Conservation (phyloP, 2,797 vertebrate species). For the Aselliscus stoliczkanus region DNA sequence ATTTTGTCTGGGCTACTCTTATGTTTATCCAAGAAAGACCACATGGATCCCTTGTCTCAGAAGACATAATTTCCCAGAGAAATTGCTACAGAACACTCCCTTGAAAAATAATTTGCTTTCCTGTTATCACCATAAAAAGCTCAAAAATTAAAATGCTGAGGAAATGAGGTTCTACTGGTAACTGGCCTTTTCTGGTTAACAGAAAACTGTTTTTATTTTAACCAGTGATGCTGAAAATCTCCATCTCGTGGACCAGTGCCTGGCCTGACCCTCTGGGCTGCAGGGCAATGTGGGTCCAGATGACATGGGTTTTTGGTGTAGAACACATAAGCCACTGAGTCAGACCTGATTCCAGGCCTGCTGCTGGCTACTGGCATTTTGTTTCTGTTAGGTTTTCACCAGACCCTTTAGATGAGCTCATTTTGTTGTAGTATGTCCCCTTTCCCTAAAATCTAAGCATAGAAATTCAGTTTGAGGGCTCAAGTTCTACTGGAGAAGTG, state of each 20-base stretch:
- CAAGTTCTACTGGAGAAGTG: neutral
- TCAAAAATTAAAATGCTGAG: neutral
- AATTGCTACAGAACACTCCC: neutral
- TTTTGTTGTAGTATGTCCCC: neutral
- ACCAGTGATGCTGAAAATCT: slow-evolving; percentile 26
- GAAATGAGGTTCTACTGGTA: slow-evolving; percentile 28
- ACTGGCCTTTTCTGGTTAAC: neutral
- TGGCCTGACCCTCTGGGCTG: neutral
- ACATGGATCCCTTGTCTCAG: neutral
- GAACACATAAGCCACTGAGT: neutral
- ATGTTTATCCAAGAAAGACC: neutral
- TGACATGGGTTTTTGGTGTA: fast-evolving
- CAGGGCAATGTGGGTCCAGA: neutral
- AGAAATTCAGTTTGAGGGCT: neutral
- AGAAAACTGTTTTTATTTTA: slow-evolving; percentile 28
- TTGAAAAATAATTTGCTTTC: slow-evolving; percentile 23
- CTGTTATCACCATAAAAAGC: neutral
- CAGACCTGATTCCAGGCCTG: neutral
- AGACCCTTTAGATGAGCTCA: neutral
- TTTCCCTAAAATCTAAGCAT: neutral
- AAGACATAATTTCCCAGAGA: neutral
- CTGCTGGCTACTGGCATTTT: fast-evolving
- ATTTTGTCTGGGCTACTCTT: neutral
- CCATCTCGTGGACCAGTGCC: neutral
- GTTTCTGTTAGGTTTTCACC: neutral